Evolutionary conservation across 2,888 invertebrate genomes (phyloP).

Genomic region (Julus scandinavius): DNA sequence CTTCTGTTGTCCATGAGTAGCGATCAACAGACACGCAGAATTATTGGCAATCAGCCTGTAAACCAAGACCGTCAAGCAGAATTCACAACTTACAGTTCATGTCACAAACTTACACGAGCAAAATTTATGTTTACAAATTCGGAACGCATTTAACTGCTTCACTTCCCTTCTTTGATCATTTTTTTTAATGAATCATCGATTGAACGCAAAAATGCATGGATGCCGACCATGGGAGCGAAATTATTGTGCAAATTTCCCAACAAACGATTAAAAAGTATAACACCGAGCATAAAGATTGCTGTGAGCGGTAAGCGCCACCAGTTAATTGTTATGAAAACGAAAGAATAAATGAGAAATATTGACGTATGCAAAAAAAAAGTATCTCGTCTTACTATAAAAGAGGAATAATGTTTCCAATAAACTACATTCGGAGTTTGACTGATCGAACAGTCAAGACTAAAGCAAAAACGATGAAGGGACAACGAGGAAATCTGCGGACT

Average conservation of each 20-base stretch:
- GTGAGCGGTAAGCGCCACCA: conserved; percentile 32
- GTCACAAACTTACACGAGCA: conserved; percentile 9
- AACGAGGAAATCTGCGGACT: background rate
- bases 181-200: conserved; percentile 29
- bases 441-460: background rate
- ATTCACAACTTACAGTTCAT: background rate
- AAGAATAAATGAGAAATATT: conserved; percentile 46
- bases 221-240: conserved; percentile 28
- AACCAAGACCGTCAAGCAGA: background rate
- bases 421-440: conserved; percentile 16
- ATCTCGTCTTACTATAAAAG: background rate
- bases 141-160: conserved; percentile 37
- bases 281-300: background rate
- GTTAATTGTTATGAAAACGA: conserved; percentile 24
- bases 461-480: conserved; percentile 9
- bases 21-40: background rate
- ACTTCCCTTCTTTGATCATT: background rate
- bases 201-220: conserved; percentile 1
- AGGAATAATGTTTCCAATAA: background rate
- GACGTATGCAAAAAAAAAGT: background rate
- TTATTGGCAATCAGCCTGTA: background rate
- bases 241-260: conserved; percentile 33
- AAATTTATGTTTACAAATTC: conserved; percentile 41
- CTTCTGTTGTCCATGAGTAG: conserved; percentile 33
- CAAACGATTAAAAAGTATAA: background rate